Evolutionary conservation across 2,888 invertebrate genomes (phyloP), one percentile per base, ranked within the genome.

Genomic region (Flexamia atlantica): DNA sequence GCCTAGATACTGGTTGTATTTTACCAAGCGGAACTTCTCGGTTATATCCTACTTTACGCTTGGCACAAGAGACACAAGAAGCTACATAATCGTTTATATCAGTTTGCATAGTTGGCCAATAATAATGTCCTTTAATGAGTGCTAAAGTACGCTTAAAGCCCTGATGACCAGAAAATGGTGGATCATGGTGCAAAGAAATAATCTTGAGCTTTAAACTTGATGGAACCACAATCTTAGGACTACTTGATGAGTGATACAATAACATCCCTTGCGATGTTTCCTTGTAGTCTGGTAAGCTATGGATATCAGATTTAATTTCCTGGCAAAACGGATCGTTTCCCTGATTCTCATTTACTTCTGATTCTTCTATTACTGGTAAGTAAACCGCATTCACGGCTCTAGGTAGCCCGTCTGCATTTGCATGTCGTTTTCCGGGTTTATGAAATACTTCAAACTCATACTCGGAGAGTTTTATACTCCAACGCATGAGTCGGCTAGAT

Each of bases 81-180:
- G 88, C 87, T 40, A 89, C 87, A 85, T 85, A 89, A 79, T 86
- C 79, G 36, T 87, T 87, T 5, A 90, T 88, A 76, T 89, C 88
- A 4, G 85, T 85, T 85, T 88, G 89, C 88, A 90, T 89, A 5
- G 85, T 87, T n/a, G 84, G 83, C 89, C 89, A 89, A 83, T 87
- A 86, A 85, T 87, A 89, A 23, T 86, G 83, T 83, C 86, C 76
- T 87, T 85, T 57, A 14, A 89, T 85, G n/a, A 83, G 84, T 17
- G 82, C 82, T 23, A 10, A 85, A 83, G 0, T 89, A 83, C 87
- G 87, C n/a, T 88, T 85, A 20, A 87, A 81, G n/a, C 88, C 88
- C 25, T 84, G 86, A 85, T 89, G 89, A 12, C 88, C 87, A 23
- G 86, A 85, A 17, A 86, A 80, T 0, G 86, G 85, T 25, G 85